Evolutionary conservation across 2,888 invertebrate species (phyloP).

Genomic region (Scotopteryx bipunctaria): DNA sequence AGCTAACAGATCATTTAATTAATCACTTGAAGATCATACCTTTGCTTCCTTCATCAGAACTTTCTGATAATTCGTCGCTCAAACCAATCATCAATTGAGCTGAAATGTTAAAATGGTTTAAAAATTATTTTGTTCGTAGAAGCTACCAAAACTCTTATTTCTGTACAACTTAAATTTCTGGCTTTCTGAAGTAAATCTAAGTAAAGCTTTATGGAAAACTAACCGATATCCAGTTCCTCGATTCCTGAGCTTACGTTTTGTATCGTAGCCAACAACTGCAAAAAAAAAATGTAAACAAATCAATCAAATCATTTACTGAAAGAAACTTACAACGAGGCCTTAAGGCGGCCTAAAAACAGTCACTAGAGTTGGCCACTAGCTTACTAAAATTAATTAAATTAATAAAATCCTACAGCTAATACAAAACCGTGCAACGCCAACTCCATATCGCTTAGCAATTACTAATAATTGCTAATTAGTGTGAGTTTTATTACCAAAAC

Average conservation of each 20-base stretch:
- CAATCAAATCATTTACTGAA: too few relatives aligned
- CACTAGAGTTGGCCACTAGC: too few relatives aligned
- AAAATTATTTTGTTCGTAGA: too few relatives aligned
- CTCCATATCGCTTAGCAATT: conserved; percentile 12
- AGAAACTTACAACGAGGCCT: too few relatives aligned
- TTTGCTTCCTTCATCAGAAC: neutral
- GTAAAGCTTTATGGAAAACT: too few relatives aligned
- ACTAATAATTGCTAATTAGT: conserved; percentile 13
- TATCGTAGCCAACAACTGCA: conserved; percentile 4
- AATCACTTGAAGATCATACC: conserved; percentile 4
- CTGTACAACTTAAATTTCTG: too few relatives aligned
- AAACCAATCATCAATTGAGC: conserved; percentile 3
- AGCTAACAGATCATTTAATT: too few relatives aligned
- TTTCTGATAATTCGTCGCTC: conserved; percentile 4
- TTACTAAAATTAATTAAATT: neutral
- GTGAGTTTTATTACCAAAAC: conserved; percentile 15
- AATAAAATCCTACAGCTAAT: conserved; percentile 1
- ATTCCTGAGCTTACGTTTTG: neutral
- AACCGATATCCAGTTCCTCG: conserved; percentile 1
- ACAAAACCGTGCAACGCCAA: neutral
- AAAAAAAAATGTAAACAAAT: neutral
- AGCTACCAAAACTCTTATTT: too few relatives aligned
- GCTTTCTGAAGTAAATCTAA: too few relatives aligned
- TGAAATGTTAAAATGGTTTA: neutral
- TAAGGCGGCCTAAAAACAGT: too few relatives aligned